Evolutionary conservation across 2,113 vertebrate genomes (phyloP).

Genomic region (Trogon melanurus): DNA sequence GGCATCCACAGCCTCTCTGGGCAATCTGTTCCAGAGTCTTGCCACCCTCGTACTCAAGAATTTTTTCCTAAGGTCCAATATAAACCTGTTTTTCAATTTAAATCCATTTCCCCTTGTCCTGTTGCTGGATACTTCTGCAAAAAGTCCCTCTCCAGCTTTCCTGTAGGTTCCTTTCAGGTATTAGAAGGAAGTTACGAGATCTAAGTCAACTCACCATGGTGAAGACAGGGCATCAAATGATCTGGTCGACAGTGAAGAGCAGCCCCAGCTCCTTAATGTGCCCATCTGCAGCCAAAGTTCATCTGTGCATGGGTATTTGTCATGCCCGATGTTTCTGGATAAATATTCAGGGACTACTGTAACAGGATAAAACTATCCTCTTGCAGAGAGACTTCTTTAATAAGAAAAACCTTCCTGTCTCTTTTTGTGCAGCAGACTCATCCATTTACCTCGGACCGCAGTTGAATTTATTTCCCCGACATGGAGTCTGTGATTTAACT

Average conservation of each 20-base stretch:
- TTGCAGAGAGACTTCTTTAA: not conserved
- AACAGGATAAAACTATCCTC: not conserved
- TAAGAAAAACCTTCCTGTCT: not conserved
- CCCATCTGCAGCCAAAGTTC: not conserved
- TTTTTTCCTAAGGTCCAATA: too few species aligned
- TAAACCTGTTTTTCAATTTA: too few species aligned
- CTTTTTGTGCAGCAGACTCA: not conserved
- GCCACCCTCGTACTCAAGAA: too few species aligned
- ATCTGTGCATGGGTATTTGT: accelerated
- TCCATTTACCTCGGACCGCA: not conserved
- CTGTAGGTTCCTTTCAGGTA: too few species aligned
- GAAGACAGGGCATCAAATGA: accelerated
- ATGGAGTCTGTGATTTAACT: not conserved
- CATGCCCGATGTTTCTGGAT: not conserved
- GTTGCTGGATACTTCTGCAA: too few species aligned
- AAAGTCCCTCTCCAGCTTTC: too few species aligned
- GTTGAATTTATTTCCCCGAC: not conserved
- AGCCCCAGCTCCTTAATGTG: not conserved
- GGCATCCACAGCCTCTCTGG: too few species aligned
- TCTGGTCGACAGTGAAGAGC: accelerated
- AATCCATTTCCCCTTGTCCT: too few species aligned
- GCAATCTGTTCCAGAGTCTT: too few species aligned
- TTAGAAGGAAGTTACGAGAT: too few species aligned
- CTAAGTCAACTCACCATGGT: not conserved
- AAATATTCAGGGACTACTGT: not conserved